These are phyloP conservation scores for Amblyraja radiata DNA, from an alignment of 2,797 vertebrate genomes.

Conservation along the genomic window DNA sequence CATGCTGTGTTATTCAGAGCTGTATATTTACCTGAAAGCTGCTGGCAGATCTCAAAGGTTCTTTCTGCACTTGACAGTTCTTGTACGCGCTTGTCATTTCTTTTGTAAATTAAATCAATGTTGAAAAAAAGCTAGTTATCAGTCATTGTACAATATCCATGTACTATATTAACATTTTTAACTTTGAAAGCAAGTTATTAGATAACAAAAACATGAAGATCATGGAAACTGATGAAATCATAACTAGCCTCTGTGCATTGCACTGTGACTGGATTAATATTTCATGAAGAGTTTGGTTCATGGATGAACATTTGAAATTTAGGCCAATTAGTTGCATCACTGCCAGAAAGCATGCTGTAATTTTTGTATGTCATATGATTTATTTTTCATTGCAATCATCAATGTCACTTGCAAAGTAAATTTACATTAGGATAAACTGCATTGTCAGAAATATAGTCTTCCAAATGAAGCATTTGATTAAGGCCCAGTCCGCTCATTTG, in stretches of 20 bases:
- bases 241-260: neutral
- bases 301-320: slow-evolving; percentile 13
- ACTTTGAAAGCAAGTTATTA: neutral
- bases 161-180: neutral
- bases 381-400: neutral
- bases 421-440: neutral
- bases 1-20: neutral
- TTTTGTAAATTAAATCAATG: neutral
- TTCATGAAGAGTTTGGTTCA: neutral
- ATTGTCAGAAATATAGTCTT: slow-evolving; percentile 2
- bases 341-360: neutral
- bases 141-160: neutral
- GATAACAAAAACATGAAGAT: neutral
- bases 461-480: neutral
- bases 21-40: neutral
- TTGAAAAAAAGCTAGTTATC: neutral
- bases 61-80: neutral
- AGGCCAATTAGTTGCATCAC: neutral
- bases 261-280: neutral
- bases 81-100: neutral
- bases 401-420: neutral
- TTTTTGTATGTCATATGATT: neutral
- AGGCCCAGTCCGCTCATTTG: neutral
- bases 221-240: neutral
- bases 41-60: neutral